A percentile compares a stretch with the other conserved stretches of the same genome.
phyloP scores from a whole-genome alignment of 2,888 invertebrate genomes.

The Cenopis cana region DNA sequence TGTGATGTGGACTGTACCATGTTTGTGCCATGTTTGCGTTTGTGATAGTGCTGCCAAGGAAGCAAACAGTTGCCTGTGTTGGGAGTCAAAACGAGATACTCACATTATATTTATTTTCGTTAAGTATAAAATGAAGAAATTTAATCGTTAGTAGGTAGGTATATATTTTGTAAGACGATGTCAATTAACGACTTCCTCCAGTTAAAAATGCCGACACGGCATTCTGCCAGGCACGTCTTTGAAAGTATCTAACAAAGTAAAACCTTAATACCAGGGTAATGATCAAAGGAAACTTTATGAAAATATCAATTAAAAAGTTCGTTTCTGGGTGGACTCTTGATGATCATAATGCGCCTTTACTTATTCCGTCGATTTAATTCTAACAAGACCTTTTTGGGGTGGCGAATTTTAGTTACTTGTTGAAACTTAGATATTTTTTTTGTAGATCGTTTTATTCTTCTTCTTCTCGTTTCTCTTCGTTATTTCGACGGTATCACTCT shows the following conservation, averaged over 20 bases:
- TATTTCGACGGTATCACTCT: no score
- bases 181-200: not conserved
- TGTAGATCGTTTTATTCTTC: no score
- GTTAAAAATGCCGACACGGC: conserved; percentile 19
- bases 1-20: no score
- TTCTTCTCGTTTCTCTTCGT: no score
- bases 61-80: no score
- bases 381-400: not conserved
- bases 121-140: no score
- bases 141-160: no score
- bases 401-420: not conserved
- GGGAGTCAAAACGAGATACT: no score
- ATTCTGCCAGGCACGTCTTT: conserved; percentile 17
- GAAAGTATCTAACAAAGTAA: conserved; percentile 26
- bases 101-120: no score
- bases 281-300: conserved; percentile 43
- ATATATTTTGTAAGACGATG: not conserved
- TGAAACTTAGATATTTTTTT: not conserved
- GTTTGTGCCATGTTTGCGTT: no score
- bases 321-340: conserved; percentile 15
- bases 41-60: no score
- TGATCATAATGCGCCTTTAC: conserved; percentile 29
- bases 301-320: conserved; percentile 45
- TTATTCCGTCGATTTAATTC: conserved; percentile 28
- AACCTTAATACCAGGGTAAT: conserved; percentile 35